A percentile compares a stretch with the other conserved stretches of the same genome.
Conservation (phyloP, 2,797 vertebrate species). For the Tauraco hartlaubi region DNA sequence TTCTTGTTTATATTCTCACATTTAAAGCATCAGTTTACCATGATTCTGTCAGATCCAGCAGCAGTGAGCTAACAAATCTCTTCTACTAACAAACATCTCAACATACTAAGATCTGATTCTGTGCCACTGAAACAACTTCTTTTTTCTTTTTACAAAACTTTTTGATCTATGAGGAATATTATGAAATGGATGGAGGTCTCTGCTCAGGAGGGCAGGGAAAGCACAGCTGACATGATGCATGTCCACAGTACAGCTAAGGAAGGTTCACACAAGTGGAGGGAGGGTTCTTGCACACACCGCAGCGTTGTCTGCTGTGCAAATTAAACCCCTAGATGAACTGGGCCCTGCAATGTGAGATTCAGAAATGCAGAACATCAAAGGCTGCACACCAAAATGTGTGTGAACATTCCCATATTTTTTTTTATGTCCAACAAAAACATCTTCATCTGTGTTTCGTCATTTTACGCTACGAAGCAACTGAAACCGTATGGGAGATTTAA, state of each 20-base stretch:
- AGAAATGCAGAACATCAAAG: background rate
- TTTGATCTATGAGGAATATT: background rate
- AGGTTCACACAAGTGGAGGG: background rate
- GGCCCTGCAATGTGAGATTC: background rate
- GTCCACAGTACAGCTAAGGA: background rate
- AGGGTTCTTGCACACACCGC: background rate
- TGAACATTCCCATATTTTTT: background rate
- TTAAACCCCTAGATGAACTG: background rate
- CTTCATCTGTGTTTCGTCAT: background rate
- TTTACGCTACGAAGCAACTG: background rate
- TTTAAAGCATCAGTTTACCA: background rate
- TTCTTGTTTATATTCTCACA: background rate
- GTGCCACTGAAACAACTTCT: background rate
- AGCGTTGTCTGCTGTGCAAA: background rate
- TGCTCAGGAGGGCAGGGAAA: background rate
- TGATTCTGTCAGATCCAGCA: background rate
- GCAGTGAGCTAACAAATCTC: background rate
- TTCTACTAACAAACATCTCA: background rate
- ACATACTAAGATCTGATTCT: background rate
- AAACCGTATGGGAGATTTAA: background rate
- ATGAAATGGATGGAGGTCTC: background rate
- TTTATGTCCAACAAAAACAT: background rate
- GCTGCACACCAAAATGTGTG: background rate
- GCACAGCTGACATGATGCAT: background rate
- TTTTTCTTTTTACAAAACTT: background rate